Percentiles rank a stretch among this genome's conserved stretches.
These are phyloP conservation scores for Stratiomys singularior DNA, from an alignment of 2,888 invertebrate genomes.

Conservation along the genomic window DNA sequence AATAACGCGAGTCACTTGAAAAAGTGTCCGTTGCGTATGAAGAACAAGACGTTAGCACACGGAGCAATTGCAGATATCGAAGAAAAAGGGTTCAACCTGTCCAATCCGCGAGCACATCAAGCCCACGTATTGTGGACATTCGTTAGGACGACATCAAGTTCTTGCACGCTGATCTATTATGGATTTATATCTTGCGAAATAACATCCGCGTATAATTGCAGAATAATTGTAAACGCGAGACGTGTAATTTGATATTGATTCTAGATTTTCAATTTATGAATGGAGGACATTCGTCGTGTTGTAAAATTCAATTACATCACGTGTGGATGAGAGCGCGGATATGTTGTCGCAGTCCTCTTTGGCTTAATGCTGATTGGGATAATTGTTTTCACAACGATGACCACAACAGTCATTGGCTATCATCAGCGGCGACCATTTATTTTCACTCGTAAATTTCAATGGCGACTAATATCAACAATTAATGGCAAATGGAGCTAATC, in stretches of 20 bases:
- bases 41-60: not conserved
- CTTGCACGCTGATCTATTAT: not conserved
- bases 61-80: not conserved
- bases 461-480: too few relatives aligned
- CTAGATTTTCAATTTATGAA: not conserved
- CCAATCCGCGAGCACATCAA: not conserved
- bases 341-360: not conserved
- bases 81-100: not conserved
- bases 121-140: not conserved
- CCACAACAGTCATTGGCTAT: too few relatives aligned
- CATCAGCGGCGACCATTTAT: too few relatives aligned
- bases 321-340: not conserved
- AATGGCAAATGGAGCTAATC: too few relatives aligned
- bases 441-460: too few relatives aligned
- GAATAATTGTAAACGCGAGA: not conserved
- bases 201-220: not conserved
- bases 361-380: not conserved
- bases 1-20: not conserved
- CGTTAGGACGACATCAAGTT: not conserved
- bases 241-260: conserved; percentile 8
- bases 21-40: not conserved
- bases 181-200: not conserved
- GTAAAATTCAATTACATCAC: not conserved
- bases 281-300: not conserved
- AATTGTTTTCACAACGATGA: not conserved